Evolutionary conservation across 2,113 vertebrate genomes (phyloP).

Genomic region (Orthonyx spaldingii): DNA sequence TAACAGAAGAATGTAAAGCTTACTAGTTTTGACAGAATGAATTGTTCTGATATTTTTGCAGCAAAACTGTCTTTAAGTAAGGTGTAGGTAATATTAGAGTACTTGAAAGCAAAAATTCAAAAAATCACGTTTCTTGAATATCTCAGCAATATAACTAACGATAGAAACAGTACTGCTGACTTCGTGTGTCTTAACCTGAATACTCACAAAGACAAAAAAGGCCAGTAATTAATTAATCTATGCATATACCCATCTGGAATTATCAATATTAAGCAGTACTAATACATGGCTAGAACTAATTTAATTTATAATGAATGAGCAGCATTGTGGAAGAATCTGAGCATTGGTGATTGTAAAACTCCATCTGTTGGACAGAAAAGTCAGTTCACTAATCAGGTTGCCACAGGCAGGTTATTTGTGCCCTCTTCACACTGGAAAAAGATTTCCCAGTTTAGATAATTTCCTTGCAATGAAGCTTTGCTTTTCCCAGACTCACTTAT

Average conservation of each 20-base stretch:
- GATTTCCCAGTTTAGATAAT: neutral
- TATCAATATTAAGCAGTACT: neutral
- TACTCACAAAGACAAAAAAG: neutral
- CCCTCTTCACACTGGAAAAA: neutral
- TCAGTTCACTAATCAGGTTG: neutral
- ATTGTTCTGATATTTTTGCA: neutral
- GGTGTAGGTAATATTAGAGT: neutral
- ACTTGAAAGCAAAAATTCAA: neutral
- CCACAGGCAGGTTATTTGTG: neutral
- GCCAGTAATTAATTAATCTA: neutral
- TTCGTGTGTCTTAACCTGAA: neutral
- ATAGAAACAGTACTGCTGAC: neutral
- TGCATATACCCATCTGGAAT: neutral
- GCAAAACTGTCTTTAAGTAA: neutral
- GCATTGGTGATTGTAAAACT: slow-evolving; percentile 8
- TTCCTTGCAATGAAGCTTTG: neutral
- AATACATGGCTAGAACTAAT: neutral
- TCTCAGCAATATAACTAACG: neutral
- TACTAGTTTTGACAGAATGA: neutral
- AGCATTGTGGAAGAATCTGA: neutral
- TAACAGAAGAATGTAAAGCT: neutral
- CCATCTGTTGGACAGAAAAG: slow-evolving; percentile 39
- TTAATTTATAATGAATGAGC: neutral
- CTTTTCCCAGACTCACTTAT: neutral
- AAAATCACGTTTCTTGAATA: neutral